Percentiles rank a stretch among this genome's conserved stretches.
phyloP scores from a whole-genome alignment of 2,113 vertebrate species.

The Taxidea taxus region DNA sequence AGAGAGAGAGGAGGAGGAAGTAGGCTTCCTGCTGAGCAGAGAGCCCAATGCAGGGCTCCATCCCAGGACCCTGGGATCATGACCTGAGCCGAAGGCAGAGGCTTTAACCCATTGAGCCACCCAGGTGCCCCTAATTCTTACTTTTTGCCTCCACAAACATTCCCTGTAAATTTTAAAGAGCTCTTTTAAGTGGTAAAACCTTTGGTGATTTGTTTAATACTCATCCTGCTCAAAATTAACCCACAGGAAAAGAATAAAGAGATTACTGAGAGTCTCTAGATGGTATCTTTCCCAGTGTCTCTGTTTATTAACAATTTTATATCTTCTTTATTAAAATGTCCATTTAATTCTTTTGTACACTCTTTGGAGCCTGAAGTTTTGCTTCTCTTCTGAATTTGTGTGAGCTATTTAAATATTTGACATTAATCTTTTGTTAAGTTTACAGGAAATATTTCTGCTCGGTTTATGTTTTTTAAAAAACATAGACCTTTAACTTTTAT shows the following conservation, averaged over 20 bases:
- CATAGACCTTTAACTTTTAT: not conserved
- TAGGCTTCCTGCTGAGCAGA: too few species aligned
- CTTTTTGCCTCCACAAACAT: not conserved
- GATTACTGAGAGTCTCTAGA: not conserved
- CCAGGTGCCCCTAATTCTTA: not conserved
- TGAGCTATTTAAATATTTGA: not conserved
- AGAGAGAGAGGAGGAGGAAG: too few species aligned
- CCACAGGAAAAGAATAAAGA: not conserved
- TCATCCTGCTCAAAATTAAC: not conserved
- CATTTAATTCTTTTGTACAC: not conserved
- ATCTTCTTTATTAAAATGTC: not conserved
- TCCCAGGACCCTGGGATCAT: too few species aligned
- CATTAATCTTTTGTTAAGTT: not conserved
- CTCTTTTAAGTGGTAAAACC: not conserved
- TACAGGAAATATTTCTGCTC: not conserved
- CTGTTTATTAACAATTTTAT: not conserved
- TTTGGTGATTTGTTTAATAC: not conserved
- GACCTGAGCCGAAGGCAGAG: too few species aligned
- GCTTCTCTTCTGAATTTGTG: not conserved
- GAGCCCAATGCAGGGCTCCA: too few species aligned
- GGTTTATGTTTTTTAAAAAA: not conserved
- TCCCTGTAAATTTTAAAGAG: not conserved
- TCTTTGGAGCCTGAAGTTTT: not conserved
- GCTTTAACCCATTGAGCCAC: too few species aligned
- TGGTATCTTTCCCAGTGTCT: not conserved